phyloP scores from a whole-genome alignment of 2,888 invertebrate species.

The Punctoribates punctum region DNA sequence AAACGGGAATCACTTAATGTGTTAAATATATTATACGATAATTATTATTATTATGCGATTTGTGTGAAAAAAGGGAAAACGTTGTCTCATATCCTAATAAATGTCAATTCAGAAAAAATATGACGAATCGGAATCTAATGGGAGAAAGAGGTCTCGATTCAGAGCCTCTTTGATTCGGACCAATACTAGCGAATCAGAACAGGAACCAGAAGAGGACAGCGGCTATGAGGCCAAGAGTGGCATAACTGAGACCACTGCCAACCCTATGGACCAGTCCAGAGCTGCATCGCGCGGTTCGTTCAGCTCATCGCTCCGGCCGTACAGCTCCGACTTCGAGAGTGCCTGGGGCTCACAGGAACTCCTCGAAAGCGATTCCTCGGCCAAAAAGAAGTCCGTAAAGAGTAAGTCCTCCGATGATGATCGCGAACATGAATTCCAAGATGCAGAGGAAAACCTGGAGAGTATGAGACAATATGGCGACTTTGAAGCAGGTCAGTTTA shows the following conservation, averaged over 20 bases:
- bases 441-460: slow-evolving; percentile 19
- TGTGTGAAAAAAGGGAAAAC: neutral
- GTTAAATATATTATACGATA: too few species aligned
- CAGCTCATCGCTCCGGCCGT: slow-evolving; percentile 11
- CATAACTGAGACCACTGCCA: slow-evolving; percentile 12
- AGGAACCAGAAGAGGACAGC: slow-evolving; percentile 26
- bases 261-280: slow-evolving; percentile 17
- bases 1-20: too few species aligned
- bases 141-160: slow-evolving; percentile 30
- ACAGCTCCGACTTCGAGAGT: slow-evolving; percentile 21
- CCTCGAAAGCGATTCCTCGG: slow-evolving; percentile 11
- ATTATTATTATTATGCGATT: neutral
- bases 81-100: neutral
- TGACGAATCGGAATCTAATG: slow-evolving; percentile 33
- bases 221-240: slow-evolving; percentile 30
- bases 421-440: slow-evolving; percentile 15
- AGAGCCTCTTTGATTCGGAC: slow-evolving; percentile 26
- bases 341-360: slow-evolving; percentile 32
- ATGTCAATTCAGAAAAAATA: slow-evolving; percentile 27
- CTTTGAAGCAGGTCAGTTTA: slow-evolving; percentile 9
- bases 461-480: slow-evolving; percentile 19
- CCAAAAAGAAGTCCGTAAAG: neutral
- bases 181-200: slow-evolving; percentile 18
- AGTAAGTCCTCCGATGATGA: slow-evolving; percentile 9
- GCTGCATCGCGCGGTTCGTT: slow-evolving; percentile 16